These are phyloP conservation scores for Tragelaphus strepsiceros DNA, from an alignment of 2,113 vertebrate species.

Conservation along the genomic window DNA sequence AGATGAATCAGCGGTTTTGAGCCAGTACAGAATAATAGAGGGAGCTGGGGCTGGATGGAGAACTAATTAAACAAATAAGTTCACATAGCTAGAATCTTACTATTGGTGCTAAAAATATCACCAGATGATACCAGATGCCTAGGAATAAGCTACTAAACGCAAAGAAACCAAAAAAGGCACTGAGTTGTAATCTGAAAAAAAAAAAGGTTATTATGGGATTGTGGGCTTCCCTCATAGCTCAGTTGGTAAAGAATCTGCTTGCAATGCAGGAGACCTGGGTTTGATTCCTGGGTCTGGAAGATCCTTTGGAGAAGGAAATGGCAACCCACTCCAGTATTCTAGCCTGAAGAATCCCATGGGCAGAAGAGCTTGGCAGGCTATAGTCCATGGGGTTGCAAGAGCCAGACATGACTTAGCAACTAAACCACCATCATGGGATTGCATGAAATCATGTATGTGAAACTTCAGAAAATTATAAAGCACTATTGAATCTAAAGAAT, in stretches of 20 bases:
- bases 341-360: not conserved
- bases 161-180: not conserved
- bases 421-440: not conserved
- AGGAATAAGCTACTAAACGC: not conserved
- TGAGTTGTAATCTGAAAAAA: not conserved
- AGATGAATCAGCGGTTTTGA: not conserved
- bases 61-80: not conserved
- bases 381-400: not conserved
- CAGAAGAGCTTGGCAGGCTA: not conserved
- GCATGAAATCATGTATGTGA: not conserved
- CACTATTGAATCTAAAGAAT: not conserved
- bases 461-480: not conserved
- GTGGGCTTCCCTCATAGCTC: not conserved
- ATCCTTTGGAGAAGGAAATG: not conserved
- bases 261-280: not conserved
- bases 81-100: not conserved
- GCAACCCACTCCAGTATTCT: not conserved
- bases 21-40: not conserved
- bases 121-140: not conserved
- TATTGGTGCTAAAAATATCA: not conserved
- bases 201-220: not conserved
- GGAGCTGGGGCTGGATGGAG: not conserved
- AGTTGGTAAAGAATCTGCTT: not conserved
- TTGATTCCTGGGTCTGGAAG: not conserved
- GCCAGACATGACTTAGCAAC: not conserved